phyloP scores from a whole-genome alignment of 2,797 vertebrate genomes.

The Scolopax bukidnonensis region DNA sequence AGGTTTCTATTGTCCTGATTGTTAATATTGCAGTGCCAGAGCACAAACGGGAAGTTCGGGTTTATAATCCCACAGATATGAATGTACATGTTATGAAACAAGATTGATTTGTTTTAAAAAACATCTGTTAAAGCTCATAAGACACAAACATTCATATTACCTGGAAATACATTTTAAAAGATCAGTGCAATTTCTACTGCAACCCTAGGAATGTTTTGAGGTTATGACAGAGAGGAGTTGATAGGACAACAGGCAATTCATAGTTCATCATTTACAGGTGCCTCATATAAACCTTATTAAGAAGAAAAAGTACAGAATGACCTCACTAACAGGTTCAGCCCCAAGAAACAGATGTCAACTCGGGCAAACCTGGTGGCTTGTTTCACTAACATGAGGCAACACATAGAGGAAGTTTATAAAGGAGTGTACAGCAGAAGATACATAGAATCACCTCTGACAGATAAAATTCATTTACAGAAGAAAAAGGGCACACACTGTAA shows the following conservation, averaged over 20 bases:
- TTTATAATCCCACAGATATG: background rate
- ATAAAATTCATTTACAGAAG: background rate
- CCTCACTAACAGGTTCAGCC: background rate
- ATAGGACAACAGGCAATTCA: background rate
- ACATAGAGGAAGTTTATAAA: accelerated
- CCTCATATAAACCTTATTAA: background rate
- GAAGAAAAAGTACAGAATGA: background rate
- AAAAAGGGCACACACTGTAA: background rate
- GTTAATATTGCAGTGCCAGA: background rate
- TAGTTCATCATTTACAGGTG: background rate
- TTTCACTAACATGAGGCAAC: background rate
- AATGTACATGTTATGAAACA: background rate
- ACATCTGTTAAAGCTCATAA: background rate
- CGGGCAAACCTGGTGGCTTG: background rate
- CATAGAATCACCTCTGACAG: background rate
- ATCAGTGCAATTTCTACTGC: accelerated
- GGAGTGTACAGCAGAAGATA: background rate
- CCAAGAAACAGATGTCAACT: background rate
- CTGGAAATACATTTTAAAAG: accelerated
- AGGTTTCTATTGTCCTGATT: background rate
- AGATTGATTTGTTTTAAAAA: background rate
- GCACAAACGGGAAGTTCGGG: background rate
- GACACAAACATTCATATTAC: background rate
- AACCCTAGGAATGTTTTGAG: accelerated
- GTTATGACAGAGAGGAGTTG: background rate